Percentiles rank a stretch among this genome's conserved stretches.
Evolutionary conservation across 2,797 vertebrate species (phyloP).

Genomic region (Chaetophractus vellerosus): DNA sequence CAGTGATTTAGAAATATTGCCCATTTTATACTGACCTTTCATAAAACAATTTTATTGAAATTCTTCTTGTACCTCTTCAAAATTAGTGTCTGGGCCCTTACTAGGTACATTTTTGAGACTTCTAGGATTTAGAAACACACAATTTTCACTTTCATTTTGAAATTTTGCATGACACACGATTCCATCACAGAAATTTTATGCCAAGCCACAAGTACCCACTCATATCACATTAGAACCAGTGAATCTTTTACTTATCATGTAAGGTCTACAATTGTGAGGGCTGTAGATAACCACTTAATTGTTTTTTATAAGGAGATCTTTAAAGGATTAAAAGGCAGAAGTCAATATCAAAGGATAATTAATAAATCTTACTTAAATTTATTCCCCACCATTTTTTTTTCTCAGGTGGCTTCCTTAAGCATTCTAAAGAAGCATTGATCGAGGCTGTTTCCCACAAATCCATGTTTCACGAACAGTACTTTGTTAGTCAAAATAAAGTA

Average conservation of each 20-base stretch:
- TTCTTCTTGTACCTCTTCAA: not conserved
- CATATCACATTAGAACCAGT: not conserved
- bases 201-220: not conserved
- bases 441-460: not conserved
- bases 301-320: not conserved
- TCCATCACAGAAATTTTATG: not conserved
- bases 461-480: not conserved
- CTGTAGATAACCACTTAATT: not conserved
- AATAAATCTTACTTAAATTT: not conserved
- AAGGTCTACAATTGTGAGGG: not conserved
- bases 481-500: slow-evolving; percentile 12
- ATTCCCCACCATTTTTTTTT: not conserved
- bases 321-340: not conserved
- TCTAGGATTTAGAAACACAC: not conserved
- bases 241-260: not conserved
- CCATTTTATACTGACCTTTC: not conserved
- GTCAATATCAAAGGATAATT: not conserved
- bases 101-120: not conserved
- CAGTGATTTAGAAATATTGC: not conserved
- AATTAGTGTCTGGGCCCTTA: not conserved
- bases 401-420: not conserved
- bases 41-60: not conserved
- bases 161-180: not conserved
- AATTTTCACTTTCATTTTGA: not conserved
- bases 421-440: not conserved